These are phyloP conservation scores for Sesamia inferens DNA, from an alignment of 2,888 invertebrate genomes.

Conservation along the genomic window DNA sequence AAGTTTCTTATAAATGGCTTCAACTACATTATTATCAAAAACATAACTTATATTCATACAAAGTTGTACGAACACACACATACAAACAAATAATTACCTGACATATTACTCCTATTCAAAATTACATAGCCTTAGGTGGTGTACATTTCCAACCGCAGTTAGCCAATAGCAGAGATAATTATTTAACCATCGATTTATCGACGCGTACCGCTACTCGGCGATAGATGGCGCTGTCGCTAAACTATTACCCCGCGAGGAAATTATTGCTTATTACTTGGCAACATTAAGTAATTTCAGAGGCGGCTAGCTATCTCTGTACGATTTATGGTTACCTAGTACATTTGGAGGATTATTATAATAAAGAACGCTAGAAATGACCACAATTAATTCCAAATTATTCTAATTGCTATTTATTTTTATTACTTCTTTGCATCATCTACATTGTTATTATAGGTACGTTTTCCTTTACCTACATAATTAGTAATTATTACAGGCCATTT, in stretches of 20 bases:
- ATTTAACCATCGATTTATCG: conserved; percentile 77
- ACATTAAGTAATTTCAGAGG: conserved; percentile 61
- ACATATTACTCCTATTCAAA: conserved; percentile 67
- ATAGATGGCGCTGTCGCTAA: conserved; percentile 81
- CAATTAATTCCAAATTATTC: neutral
- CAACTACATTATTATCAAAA: conserved; percentile 28
- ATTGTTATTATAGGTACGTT: neutral
- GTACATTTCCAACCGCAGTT: conserved; percentile 48
- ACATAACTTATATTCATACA: conserved; percentile 21
- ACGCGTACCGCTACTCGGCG: conserved; percentile 78
- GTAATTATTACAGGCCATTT: neutral
- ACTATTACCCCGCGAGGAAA: conserved; percentile 60
- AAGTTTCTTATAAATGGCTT: conserved; percentile 17
- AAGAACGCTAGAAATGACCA: conserved; percentile 18
- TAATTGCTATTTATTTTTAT: conserved; percentile 1
- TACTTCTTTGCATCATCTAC: neutral
- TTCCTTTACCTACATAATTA: conserved; percentile 14
- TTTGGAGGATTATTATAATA: conserved; percentile 46
- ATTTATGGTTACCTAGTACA: conserved; percentile 54
- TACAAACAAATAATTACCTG: conserved; percentile 53
- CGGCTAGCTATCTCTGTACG: conserved; percentile 47
- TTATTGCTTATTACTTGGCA: conserved; percentile 67
- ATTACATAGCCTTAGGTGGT: conserved; percentile 73
- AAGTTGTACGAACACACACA: conserved; percentile 23
- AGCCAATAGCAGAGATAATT: conserved; percentile 63